Evolutionary conservation across 1,140 invertebrate species (phyloP), one percentile per base, ranked within the genome.

Genomic region (Bombus haemorrhoidalis): DNA sequence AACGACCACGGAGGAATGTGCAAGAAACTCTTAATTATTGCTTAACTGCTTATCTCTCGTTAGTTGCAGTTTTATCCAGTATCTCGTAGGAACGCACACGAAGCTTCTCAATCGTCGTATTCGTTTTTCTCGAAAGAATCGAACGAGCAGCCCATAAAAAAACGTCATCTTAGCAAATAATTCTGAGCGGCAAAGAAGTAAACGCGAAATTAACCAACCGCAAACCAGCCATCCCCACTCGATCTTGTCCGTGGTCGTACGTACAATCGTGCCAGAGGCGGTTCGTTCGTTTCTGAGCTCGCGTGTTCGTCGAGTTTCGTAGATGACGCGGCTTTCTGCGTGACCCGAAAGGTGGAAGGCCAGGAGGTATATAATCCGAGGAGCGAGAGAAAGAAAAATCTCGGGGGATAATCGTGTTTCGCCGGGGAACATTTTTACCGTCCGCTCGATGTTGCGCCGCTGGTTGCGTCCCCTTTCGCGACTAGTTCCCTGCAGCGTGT

Each of bases 361-460:
- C 84, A 75, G 62, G 37, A 69, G 72, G 37, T 69, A 41, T 25
- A 28, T 28, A 39, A 39, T 41, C 57, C 71, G 75, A 62, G 28
- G 62, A 81, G 78, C 62, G 80, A 82, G 9, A 41, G 71, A 59
- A n/a, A 43, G 32, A 77, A 41, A 86, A 69, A 66, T 87, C 86
- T 86, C 59, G 4, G 47, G 79, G 74, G 81, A 85, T 75, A 87
- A 71, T 81, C 43, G 64, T 13, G 66, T 81, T 80, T 78, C 68
- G 81, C 74, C 53, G 74, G 77, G 77, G 69, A 62, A 86, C 57
- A 59, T 74, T 88, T 81, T 81, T 64, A 73, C 64, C 75, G 75
- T 62, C 47, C 73, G 43, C 12, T 81, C 57, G 66, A 37, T 34
- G 66, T 12, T 68, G 32, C 66, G 66, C 66, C 66, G 34, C 22